Evolutionary conservation across 2,888 invertebrate genomes (phyloP).

Genomic region (Sympetrum striolatum): DNA sequence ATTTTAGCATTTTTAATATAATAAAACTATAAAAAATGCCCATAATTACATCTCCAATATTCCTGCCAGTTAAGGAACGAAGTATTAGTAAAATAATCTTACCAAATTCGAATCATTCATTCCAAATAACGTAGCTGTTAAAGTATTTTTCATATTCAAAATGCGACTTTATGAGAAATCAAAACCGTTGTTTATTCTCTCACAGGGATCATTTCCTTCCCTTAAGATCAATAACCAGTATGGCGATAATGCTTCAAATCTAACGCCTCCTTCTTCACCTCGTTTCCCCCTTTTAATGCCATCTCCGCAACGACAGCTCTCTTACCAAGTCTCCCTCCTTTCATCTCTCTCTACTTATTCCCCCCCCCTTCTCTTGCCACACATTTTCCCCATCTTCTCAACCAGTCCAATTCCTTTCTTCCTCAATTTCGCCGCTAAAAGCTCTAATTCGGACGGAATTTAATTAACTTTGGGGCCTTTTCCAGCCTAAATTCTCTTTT

Average conservation of each 20-base stretch:
- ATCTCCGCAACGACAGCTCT: not conserved
- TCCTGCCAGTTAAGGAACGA: too few species aligned
- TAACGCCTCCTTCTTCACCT: not conserved
- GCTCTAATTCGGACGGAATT: constrained; percentile 44
- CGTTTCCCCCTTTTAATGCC: not conserved
- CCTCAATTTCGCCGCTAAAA: constrained; percentile 44
- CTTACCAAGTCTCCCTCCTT: not conserved
- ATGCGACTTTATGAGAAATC: too few species aligned
- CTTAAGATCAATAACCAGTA: not conserved
- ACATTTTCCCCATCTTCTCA: constrained; percentile 1
- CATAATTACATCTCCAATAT: too few species aligned
- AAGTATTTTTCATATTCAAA: too few species aligned
- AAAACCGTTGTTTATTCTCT: too few species aligned
- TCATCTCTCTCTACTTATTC: not conserved
- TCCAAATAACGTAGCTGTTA: too few species aligned
- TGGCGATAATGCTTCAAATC: not conserved
- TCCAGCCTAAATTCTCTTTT: constrained; percentile 26
- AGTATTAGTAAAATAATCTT: too few species aligned
- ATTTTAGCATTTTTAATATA: too few species aligned
- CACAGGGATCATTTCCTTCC: too few species aligned
- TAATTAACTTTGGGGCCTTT: constrained; percentile 42
- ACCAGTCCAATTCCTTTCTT: constrained; percentile 30
- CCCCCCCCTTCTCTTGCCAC: not conserved
- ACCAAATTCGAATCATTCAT: too few species aligned
- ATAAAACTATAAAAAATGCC: too few species aligned